A percentile compares a stretch with the other conserved stretches of the same genome.
Evolutionary conservation across 2,797 vertebrate species (phyloP).

Genomic region (Glossophaga mutica): DNA sequence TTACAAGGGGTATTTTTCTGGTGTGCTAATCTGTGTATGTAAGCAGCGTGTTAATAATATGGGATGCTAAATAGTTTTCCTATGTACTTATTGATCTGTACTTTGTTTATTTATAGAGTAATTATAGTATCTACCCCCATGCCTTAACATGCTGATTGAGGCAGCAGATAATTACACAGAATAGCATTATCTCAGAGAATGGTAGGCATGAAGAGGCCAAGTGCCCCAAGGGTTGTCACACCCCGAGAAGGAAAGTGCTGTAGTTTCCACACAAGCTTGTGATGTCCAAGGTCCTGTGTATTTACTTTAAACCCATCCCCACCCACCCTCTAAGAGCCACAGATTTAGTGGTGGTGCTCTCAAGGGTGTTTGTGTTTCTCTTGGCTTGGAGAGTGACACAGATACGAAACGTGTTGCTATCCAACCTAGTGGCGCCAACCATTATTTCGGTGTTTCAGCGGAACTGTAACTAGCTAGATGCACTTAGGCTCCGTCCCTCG

Average conservation of each 20-base stretch:
- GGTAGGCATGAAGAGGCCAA: neutral
- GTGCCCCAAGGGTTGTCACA: neutral
- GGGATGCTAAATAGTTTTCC: neutral
- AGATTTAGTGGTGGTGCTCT: neutral
- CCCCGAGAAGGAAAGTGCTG: neutral
- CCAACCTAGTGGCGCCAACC: neutral
- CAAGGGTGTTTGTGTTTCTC: neutral
- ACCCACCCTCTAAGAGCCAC: neutral
- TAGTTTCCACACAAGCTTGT: neutral
- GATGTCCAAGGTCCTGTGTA: neutral
- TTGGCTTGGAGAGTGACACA: neutral
- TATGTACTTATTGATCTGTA: neutral
- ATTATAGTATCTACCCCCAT: neutral
- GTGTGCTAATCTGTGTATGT: neutral
- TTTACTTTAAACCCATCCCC: neutral
- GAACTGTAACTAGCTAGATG: neutral
- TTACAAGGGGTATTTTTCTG: neutral
- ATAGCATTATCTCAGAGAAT: neutral
- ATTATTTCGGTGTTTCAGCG: neutral
- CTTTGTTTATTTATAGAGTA: constrained; percentile 13
- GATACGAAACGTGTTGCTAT: neutral
- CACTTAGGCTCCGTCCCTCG: neutral
- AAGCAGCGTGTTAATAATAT: neutral
- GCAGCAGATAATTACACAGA: neutral
- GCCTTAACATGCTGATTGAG: neutral